These are phyloP conservation scores for Pollenia labialis DNA, from an alignment of 2,888 invertebrate genomes.

Conservation along the genomic window DNA sequence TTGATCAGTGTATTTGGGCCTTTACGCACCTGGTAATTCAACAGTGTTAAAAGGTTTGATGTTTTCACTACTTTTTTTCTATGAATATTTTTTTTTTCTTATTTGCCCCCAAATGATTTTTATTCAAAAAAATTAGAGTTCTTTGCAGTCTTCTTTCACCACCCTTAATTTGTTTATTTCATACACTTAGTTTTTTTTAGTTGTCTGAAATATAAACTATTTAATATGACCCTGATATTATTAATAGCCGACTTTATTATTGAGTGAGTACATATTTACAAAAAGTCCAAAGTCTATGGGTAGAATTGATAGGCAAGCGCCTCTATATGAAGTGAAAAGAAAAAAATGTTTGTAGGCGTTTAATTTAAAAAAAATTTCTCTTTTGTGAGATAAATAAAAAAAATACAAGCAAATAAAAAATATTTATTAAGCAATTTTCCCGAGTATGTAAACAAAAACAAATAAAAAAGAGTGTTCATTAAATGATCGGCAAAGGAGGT, in stretches of 20 bases:
- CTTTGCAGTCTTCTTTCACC: neutral
- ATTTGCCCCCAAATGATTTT: no score
- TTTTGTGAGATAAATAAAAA: constrained; percentile 24
- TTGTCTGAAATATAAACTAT: constrained; percentile 37
- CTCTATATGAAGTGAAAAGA: neutral
- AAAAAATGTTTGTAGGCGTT: constrained; percentile 26
- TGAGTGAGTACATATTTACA: constrained; percentile 40
- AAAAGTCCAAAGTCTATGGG: constrained; percentile 55
- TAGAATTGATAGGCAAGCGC: constrained; percentile 42
- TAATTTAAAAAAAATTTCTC: constrained; percentile 22
- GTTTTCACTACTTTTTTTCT: no score
- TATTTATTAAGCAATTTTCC: constrained; percentile 12
- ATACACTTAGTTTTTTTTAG: neutral
- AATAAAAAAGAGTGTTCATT: neutral
- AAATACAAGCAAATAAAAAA: neutral
- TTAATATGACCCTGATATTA: constrained; percentile 53
- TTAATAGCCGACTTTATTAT: constrained; percentile 30
- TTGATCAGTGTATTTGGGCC: no score
- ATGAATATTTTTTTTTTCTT: no score
- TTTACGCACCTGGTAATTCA: no score
- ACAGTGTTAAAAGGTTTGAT: no score
- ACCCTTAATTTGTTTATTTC: neutral
- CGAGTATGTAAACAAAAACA: neutral
- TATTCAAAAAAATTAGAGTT: neutral
- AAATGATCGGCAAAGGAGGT: neutral